Evolutionary conservation across 2,888 invertebrate species (phyloP), one percentile per base, ranked within the genome.

Genomic region (Phortica magna): DNA sequence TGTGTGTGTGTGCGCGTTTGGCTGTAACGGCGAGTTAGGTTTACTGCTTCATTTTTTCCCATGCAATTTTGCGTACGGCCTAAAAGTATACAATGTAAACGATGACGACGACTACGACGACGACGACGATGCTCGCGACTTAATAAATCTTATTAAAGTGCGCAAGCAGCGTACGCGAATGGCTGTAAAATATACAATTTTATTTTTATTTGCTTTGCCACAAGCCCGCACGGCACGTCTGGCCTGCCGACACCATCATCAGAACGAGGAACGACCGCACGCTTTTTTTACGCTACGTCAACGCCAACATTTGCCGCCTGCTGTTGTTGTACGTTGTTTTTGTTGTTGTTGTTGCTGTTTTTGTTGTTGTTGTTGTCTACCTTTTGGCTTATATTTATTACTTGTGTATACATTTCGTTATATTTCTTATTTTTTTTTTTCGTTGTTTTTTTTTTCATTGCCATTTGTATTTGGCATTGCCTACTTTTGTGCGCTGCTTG

Each of bases 101-200:
- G 61, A 61, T 17, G 61, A 61, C 61, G 61, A 10, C 19, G 61
- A 61, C 61, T 19, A 10, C 19, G 19, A 61, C 48, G 48, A 48
- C 48, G 19, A 61, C n/a, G 61, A 61, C 61, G 61, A 10, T 61
- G 64, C 42, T 53, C 70, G 79, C 81, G 81, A 85, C 88, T 88
- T 85, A 84, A 85, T 85, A 85, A 86, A 85, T 85, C 85, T 84
- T 85, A 83, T 84, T 88, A 84, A 86, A 88, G 85, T 84, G 81
- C 80, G 77, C 82, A 43, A 19, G 79, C 77, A 73, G 80, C 78
- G 53, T 71, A 48, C 42, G 64, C 14, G 55, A 53, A 55, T 70
- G 73, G 65, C 80, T 81, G 81, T 82, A 84, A 88, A 85, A 82
- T 83, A 84, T 83, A 79, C 78, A 81, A 78, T 80, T 82, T 80